Base-by-base conservation (phyloP, 2,113 vertebrate genomes). In the Grammomys dolichurus region DNA sequence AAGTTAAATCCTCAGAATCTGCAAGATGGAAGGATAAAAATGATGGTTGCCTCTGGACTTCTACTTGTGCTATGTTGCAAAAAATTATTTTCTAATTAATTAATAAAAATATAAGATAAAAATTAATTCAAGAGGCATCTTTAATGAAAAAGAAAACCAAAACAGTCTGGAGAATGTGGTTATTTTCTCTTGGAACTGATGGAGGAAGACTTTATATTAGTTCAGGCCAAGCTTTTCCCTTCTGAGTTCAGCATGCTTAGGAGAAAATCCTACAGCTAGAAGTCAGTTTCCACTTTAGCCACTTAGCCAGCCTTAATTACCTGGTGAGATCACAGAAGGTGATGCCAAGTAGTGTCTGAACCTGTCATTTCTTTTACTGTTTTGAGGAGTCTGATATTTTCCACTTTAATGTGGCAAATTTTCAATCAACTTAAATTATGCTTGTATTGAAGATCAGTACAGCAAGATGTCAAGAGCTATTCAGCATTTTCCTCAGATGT, bases 391-490 rank as follows among this genome's bases (percentile, higher is more conserved):
- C 56, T 81, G 94, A 95, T 85, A 91, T 92, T 97, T 97, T 96
- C 82, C 86, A 92, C 92, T 87, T 73, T 95, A 97, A 98, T 96
- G 95, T 92, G 92, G 91, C 51, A 94, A 97, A 97, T 98, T 97
- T 93, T 97, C 93, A 93, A 94, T 98, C 97, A 91, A 89, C 70
- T 90, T 98, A 94, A 98, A 97, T 98, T 97, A 98, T 94, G 87
- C 91, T 93, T 91, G 95, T 77, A 65, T 8, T 96, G 80, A 67
- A 93, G 73, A 98, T 97, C 80, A 95, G 97, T 90, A 75, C 46
- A 78, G 73, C 22, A 43, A 92, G 91, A 84, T 93, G 94, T 97
- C 96, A 89, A 67, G 56, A 89, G 92, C 60, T 91, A 98, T 97
- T 91, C 96, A 94, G 54, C 72, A 72, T 60, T 56, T 65, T 81